A percentile compares a stretch with the other conserved stretches of the same genome.
Conservation (phyloP, 2,113 vertebrate genomes). For the Oplegnathus fasciatus region DNA sequence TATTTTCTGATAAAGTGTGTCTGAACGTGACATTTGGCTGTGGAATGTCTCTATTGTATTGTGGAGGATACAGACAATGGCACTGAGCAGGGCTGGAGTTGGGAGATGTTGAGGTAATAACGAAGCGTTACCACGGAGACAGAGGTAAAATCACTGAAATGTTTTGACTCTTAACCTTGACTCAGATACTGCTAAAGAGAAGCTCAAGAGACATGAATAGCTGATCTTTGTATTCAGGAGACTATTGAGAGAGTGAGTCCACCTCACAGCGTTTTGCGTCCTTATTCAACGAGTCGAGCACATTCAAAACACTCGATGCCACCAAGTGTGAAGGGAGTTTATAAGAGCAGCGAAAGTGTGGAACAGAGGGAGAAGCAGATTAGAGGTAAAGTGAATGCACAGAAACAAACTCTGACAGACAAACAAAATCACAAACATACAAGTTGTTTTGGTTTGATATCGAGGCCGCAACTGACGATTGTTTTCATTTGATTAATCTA, state of each 20-base stretch:
- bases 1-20: not conserved
- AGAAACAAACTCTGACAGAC: not conserved
- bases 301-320: slow-evolving; percentile 32
- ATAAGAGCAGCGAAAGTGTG: not conserved
- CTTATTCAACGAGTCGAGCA: not conserved
- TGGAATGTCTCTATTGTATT: slow-evolving; percentile 13
- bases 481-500: not conserved
- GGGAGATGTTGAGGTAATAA: slow-evolving; percentile 45
- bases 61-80: not conserved
- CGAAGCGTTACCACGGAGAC: slow-evolving; percentile 74
- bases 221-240: not conserved
- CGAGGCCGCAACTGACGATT: not conserved
- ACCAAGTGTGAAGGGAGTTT: slow-evolving; percentile 13
- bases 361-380: not conserved
- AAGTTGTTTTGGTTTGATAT: not conserved
- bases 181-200: slow-evolving; percentile 27
- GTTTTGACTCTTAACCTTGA: slow-evolving; percentile 61
- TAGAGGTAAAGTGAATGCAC: not conserved
- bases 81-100: slow-evolving; percentile 31
- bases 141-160: slow-evolving; percentile 64
- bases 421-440: not conserved
- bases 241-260: slow-evolving; percentile 31
- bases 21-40: not conserved
- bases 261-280: slow-evolving; percentile 5
- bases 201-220: slow-evolving; percentile 31